Base-by-base conservation (phyloP, 2,797 vertebrate genomes). In the Gouania willdenowi region DNA sequence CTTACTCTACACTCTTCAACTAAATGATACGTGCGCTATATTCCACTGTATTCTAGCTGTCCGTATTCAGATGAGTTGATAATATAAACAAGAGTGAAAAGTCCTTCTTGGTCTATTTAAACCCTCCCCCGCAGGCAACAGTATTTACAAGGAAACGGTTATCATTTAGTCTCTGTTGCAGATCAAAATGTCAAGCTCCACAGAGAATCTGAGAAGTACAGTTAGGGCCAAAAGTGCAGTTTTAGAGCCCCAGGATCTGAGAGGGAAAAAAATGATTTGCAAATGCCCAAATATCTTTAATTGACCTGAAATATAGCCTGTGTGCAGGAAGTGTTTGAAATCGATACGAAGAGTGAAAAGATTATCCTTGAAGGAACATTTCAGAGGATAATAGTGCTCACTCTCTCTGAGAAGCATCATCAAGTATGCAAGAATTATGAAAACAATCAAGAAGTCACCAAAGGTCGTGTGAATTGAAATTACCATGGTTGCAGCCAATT, bases 141-240 rank as follows among this genome's bases (percentile, higher is more conserved):
- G 80, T 76, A 84, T 87, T 88, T 85, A 85, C 79, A 85, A 84
- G 86, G 82, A 87, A 89, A 85, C 74, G 71, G 74, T 88, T 87
- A 85, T 88, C 84, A 88, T 87, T 88, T 86, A 84, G 79, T 88
- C 83, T 87, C 83, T 85, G 84, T 81, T 85, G 76, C 51, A 45
- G 87, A 87, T 89, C 87, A 88, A 88, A 84, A 86, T 81, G 81
- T 86, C 84, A 84, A 79, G 83, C 81, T 87, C 87, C 86, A 64
- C 81, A 64, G 87, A 88, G 87, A 85, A 78, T 74, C 61, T 55
- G 44, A 66, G 75, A 71, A 63, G 66, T 72, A 82, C 83, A 80
- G 71, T 69, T 75, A 71, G 82, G 83, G 84, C 79, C 85, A 84
- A 84, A 82, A 87, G 83, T 81, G 83, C 82, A 85, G 81, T 83